phyloP scores from a whole-genome alignment of 1,140 invertebrate genomes.

The Hormaphis cornu region DNA sequence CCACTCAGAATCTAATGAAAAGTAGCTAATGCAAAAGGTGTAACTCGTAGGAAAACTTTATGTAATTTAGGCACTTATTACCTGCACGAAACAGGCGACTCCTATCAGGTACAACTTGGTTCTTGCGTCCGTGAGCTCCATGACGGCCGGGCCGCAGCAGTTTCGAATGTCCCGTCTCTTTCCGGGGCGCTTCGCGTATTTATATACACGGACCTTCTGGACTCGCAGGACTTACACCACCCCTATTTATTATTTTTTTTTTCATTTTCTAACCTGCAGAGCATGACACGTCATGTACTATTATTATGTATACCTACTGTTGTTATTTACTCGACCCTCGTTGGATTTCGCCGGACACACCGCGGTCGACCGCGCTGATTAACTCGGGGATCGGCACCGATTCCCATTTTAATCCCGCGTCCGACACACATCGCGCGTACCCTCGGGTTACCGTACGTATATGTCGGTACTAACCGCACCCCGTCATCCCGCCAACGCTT shows the following conservation, averaged over 20 bases:
- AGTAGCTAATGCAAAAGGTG: no score
- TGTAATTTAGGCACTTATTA: no score
- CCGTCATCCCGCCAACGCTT: neutral
- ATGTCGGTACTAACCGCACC: no score
- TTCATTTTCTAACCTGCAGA: no score
- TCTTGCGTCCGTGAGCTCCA: slow-evolving; percentile 16
- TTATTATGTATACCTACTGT: neutral
- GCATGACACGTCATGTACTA: no score
- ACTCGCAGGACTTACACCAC: no score
- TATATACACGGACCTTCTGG: slow-evolving; percentile 9
- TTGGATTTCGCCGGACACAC: slow-evolving; percentile 6
- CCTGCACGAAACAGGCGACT: slow-evolving; percentile 19
- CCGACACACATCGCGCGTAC: slow-evolving; percentile 1
- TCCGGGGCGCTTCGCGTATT: neutral
- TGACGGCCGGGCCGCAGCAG: slow-evolving; percentile 24
- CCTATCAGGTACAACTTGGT: slow-evolving; percentile 18
- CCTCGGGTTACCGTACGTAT: slow-evolving; percentile 16
- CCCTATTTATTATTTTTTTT: no score
- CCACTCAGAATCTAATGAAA: no score
- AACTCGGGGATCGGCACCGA: slow-evolving; percentile 31
- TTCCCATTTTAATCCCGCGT: slow-evolving; percentile 22
- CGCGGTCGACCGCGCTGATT: slow-evolving; percentile 23
- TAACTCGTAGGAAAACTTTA: no score
- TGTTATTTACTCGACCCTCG: neutral
- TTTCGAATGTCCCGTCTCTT: slow-evolving; percentile 11